These are phyloP conservation scores for Ramphastos sulfuratus DNA, from an alignment of 2,113 vertebrate genomes.

Conservation along the genomic window DNA sequence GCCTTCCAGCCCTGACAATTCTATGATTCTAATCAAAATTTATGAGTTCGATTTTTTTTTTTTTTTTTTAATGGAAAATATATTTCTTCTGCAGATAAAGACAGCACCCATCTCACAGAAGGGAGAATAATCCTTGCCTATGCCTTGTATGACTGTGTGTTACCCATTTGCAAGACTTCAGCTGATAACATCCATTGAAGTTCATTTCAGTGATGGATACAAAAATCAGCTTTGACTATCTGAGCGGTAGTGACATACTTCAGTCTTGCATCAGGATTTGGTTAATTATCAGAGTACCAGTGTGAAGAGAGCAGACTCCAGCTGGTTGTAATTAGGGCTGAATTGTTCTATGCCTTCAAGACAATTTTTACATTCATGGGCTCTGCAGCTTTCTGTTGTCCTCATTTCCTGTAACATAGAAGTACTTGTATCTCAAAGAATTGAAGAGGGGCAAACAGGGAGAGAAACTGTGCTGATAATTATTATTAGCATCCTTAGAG, in stretches of 20 bases:
- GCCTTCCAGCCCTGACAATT: too few relatives aligned
- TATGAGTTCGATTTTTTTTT: not conserved
- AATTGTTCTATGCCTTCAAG: slow-evolving; percentile 58
- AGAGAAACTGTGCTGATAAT: not conserved
- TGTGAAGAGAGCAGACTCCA: slow-evolving; percentile 50
- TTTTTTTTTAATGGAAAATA: not conserved
- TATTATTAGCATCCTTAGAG: slow-evolving; percentile 11
- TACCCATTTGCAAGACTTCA: not conserved
- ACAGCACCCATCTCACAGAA: not conserved
- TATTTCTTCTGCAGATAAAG: not conserved
- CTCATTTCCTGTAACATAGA: slow-evolving; percentile 59
- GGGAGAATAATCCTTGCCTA: not conserved
- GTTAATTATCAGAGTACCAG: slow-evolving; percentile 44
- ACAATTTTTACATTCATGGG: slow-evolving; percentile 59
- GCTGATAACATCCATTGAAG: not conserved
- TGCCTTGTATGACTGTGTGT: not conserved
- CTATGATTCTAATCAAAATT: not conserved
- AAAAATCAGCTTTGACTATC: slow-evolving; percentile 29
- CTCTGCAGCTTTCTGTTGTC: slow-evolving; percentile 57
- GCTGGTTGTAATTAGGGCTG: slow-evolving; percentile 64
- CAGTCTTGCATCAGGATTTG: slow-evolving; percentile 36
- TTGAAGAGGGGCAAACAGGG: not conserved
- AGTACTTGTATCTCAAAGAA: slow-evolving; percentile 40
- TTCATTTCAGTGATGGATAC: slow-evolving; percentile 1
- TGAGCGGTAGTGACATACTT: slow-evolving; percentile 5